Percentiles rank a stretch among this genome's conserved stretches.
Conservation (phyloP, 2,888 invertebrate genomes). For the Ametastegia equiseti region DNA sequence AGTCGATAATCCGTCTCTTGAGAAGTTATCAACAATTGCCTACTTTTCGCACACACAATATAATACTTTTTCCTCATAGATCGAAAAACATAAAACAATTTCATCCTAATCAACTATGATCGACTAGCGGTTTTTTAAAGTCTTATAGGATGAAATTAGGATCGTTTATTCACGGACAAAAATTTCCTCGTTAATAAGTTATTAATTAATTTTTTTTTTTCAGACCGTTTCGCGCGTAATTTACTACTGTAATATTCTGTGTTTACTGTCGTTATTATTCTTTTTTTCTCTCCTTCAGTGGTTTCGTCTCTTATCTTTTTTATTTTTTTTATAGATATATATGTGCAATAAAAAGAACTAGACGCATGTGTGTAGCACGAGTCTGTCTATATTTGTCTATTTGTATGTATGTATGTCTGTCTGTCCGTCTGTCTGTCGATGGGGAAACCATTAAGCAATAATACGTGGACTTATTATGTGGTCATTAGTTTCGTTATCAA, state of each 20-base stretch:
- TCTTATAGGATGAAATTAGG: no score
- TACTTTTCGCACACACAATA: no score
- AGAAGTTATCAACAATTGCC: no score
- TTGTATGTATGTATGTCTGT: no score
- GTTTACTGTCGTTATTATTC: neutral
- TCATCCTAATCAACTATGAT: no score
- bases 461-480: neutral
- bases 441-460: neutral
- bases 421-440: neutral
- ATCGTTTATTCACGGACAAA: no score
- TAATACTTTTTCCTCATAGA: no score
- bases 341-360: neutral
- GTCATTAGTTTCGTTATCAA: neutral
- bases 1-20: no score
- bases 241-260: neutral
- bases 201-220: neutral
- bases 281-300: neutral
- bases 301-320: neutral
- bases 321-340: neutral
- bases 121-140: no score
- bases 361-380: constrained; percentile 16
- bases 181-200: no score
- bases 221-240: neutral
- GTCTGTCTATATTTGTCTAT: no score
- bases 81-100: no score